Percentiles rank a stretch among this genome's conserved stretches.
These are phyloP conservation scores for Pachyrhynchus sulphureomaculatus DNA, from an alignment of 1,140 invertebrate genomes.

Conservation along the genomic window DNA sequence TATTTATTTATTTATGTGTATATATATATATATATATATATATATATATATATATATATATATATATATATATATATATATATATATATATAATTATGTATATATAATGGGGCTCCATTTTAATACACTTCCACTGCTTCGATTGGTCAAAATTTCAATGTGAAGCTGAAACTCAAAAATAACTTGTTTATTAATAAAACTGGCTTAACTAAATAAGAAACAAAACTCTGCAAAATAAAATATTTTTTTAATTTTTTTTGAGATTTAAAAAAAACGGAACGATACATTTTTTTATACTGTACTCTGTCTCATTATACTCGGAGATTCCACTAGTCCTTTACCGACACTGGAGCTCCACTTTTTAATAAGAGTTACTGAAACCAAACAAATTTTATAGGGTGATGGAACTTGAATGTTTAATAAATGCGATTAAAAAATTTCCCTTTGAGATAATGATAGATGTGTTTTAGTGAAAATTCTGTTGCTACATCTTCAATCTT, in stretches of 20 bases:
- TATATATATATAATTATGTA: too few relatives aligned
- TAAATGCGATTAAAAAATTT: neutral
- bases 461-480: too few relatives aligned
- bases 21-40: too few relatives aligned
- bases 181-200: slow-evolving; percentile 13
- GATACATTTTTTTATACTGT: slow-evolving; percentile 35
- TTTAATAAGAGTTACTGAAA: slow-evolving; percentile 29
- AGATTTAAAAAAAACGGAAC: slow-evolving; percentile 27
- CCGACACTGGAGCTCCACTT: slow-evolving; percentile 1
- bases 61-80: neutral
- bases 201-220: neutral
- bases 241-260: slow-evolving; percentile 14
- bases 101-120: neutral
- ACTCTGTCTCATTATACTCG: slow-evolving; percentile 11
- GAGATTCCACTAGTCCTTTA: slow-evolving; percentile 6
- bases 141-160: neutral
- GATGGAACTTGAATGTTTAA: neutral
- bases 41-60: too few relatives aligned
- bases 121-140: neutral
- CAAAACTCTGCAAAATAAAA: neutral
- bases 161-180: slow-evolving; percentile 31
- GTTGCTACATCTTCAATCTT: too few relatives aligned
- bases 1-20: too few relatives aligned
- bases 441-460: too few relatives aligned
- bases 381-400: slow-evolving; percentile 21